Evolutionary conservation across 2,888 invertebrate species (phyloP).

Genomic region (Macaria liturata): DNA sequence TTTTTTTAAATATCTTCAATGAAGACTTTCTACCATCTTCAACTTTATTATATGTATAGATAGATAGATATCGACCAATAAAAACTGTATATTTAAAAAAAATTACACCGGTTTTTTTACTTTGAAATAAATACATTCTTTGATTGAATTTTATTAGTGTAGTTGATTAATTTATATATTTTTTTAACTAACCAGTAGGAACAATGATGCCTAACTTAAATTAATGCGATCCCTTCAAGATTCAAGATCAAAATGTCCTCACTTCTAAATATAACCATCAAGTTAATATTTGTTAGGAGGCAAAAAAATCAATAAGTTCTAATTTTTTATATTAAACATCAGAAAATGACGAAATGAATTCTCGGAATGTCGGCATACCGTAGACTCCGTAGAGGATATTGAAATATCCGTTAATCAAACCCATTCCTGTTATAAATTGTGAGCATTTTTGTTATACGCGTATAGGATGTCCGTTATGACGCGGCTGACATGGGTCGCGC

Average conservation of each 20-base stretch:
- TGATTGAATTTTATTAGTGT: too few relatives aligned
- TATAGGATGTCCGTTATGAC: slow-evolving; percentile 64
- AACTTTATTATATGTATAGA: too few relatives aligned
- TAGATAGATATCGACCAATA: too few relatives aligned
- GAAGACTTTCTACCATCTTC: too few relatives aligned
- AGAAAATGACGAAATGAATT: slow-evolving; percentile 21
- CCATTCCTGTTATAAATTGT: slow-evolving; percentile 50
- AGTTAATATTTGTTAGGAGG: slow-evolving; percentile 6
- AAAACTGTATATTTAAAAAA: too few relatives aligned
- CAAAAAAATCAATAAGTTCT: slow-evolving; percentile 21
- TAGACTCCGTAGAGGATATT: slow-evolving; percentile 42
- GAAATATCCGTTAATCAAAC: slow-evolving; percentile 54
- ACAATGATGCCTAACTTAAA: too few relatives aligned
- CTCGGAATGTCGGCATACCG: slow-evolving; percentile 22
- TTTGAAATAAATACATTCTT: too few relatives aligned
- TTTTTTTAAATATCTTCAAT: too few relatives aligned
- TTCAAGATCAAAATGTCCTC: not conserved
- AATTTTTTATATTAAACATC: slow-evolving; percentile 23
- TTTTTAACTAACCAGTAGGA: too few relatives aligned
- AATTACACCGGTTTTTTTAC: too few relatives aligned
- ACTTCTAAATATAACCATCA: slow-evolving; percentile 6
- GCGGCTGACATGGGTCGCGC: slow-evolving; percentile 68
- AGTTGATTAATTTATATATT: too few relatives aligned
- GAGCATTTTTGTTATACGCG: slow-evolving; percentile 62
- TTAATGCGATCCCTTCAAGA: not conserved